phyloP scores from a whole-genome alignment of 2,113 vertebrate genomes.

The Platysternon megacephalum region DNA sequence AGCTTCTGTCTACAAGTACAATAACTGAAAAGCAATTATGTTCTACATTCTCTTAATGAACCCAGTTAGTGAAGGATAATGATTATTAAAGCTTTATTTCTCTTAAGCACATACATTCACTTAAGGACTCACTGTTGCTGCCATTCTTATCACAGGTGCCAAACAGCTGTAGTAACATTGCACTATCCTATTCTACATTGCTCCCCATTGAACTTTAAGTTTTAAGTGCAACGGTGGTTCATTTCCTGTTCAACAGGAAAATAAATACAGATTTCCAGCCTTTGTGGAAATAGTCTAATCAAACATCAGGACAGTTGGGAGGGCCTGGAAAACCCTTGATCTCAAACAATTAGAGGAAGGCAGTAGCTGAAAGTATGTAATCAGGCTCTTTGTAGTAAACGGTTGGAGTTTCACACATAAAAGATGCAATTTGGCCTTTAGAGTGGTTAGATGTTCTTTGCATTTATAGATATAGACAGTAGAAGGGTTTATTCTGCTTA shows the following conservation, averaged over 20 bases:
- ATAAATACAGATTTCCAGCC: neutral
- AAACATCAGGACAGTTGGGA: neutral
- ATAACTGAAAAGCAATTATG: neutral
- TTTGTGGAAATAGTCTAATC: neutral
- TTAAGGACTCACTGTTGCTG: neutral
- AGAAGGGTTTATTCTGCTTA: neutral
- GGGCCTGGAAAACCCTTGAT: neutral
- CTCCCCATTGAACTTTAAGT: neutral
- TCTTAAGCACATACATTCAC: neutral
- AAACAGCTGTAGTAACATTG: neutral
- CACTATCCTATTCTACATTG: neutral
- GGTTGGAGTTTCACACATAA: neutral
- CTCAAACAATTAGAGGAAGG: constrained; percentile 31
- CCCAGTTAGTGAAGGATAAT: neutral
- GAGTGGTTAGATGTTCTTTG: neutral
- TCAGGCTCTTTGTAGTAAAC: constrained; percentile 12
- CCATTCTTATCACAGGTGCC: neutral
- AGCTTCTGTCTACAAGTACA: neutral
- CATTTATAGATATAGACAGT: neutral
- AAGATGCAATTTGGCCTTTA: neutral
- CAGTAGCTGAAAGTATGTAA: neutral
- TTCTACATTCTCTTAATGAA: fast-evolving
- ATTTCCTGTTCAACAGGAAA: neutral
- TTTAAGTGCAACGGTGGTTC: neutral
- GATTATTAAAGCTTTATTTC: neutral